phyloP scores from a whole-genome alignment of 2,113 vertebrate genomes.

The Crotalus viridis region DNA sequence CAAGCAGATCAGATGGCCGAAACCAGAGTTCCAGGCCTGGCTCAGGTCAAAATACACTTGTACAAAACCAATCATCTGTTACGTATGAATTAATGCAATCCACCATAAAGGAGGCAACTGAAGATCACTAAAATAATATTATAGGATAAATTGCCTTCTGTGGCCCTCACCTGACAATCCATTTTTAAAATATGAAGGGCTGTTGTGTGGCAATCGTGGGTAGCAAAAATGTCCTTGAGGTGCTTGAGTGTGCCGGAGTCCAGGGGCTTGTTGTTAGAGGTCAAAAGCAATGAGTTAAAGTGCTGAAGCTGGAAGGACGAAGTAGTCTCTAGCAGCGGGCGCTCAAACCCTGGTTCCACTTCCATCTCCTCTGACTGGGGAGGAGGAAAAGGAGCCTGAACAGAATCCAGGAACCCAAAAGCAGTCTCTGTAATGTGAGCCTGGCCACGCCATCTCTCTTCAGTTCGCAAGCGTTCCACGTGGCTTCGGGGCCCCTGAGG shows the following conservation, averaged over 20 bases:
- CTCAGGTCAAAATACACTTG: neutral
- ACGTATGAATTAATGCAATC: neutral
- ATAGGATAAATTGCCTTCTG: neutral
- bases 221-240: constrained; percentile 77
- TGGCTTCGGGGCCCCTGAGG: constrained; percentile 60
- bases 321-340: constrained; percentile 71
- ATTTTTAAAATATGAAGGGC: constrained; percentile 82
- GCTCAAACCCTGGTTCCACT: constrained; percentile 60
- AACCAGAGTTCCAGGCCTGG: neutral
- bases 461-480: constrained; percentile 71
- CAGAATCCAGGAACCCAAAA: constrained; percentile 76
- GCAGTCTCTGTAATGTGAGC: constrained; percentile 79
- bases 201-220: constrained; percentile 63
- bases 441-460: constrained; percentile 78
- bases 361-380: constrained; percentile 25
- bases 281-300: constrained; percentile 77
- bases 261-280: constrained; percentile 80
- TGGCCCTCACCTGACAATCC: constrained; percentile 79
- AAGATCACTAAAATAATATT: neutral
- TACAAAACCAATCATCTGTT: neutral
- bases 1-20: neutral
- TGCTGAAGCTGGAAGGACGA: constrained; percentile 70
- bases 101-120: neutral
- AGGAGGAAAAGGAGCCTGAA: neutral
- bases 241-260: constrained; percentile 71